Conservation (phyloP, 2,797 vertebrate genomes). For the Sebastes minor region DNA sequence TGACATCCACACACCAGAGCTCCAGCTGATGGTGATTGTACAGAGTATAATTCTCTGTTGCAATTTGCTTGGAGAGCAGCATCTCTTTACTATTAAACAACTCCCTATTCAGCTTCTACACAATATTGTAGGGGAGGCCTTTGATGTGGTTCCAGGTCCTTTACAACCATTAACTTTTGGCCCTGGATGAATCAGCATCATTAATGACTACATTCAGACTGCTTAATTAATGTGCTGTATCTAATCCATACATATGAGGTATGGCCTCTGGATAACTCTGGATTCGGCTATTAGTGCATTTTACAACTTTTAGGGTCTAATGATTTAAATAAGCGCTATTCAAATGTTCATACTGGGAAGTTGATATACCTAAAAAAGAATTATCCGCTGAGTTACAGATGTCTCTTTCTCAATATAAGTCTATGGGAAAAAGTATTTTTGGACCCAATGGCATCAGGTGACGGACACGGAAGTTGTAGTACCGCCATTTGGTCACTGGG, state of each 20-base stretch:
- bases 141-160: conserved; percentile 22
- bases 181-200: conserved; percentile 13
- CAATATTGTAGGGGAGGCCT: neutral
- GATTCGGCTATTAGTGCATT: no score
- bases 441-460: no score
- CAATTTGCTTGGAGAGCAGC: neutral
- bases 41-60: conserved; percentile 2
- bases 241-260: neutral
- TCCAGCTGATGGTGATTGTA: conserved; percentile 5
- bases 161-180: conserved; percentile 25
- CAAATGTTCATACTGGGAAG: no score
- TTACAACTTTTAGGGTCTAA: no score
- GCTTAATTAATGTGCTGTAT: neutral
- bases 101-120: conserved; percentile 3
- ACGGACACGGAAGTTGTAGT: rapidly evolving
- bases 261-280: no score
- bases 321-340: no score
- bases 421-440: no score
- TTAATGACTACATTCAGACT: conserved; percentile 17
- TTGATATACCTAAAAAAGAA: rapidly evolving
- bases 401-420: no score
- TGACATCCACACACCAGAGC: neutral
- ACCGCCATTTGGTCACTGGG: no score
- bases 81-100: conserved; percentile 25
- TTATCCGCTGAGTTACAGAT: rapidly evolving